Evolutionary conservation across 2,113 vertebrate species (phyloP).

Genomic region (Carassius carassius): DNA sequence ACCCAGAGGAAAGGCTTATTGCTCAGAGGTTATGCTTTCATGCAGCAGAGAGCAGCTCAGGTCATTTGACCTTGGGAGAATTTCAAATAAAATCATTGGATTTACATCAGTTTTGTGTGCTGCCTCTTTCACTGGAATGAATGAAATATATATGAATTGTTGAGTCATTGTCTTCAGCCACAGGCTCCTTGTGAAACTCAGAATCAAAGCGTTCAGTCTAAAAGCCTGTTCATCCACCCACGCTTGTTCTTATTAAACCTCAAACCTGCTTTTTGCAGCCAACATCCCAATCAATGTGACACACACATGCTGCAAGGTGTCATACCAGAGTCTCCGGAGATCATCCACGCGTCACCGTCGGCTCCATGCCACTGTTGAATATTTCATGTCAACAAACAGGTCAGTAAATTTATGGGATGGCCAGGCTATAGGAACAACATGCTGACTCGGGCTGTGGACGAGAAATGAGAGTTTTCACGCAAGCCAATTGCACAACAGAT

Average conservation of each 20-base stretch:
- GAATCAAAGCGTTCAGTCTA: not conserved
- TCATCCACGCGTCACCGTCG: not conserved
- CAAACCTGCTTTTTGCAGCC: not conserved
- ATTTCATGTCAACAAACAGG: slow-evolving; percentile 47
- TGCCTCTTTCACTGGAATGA: not conserved
- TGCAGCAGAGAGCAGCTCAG: not conserved
- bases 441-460: not conserved
- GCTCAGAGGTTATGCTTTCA: not conserved
- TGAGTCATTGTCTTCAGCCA: not conserved
- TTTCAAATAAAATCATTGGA: not conserved
- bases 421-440: not conserved
- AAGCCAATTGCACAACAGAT: not conserved
- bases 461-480: slow-evolving; percentile 9
- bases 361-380: slow-evolving; percentile 8
- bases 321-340: slow-evolving; percentile 9
- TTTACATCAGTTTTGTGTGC: not conserved
- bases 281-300: slow-evolving; percentile 22
- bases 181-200: not conserved
- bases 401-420: not conserved
- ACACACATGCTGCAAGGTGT: not conserved
- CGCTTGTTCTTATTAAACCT: not conserved
- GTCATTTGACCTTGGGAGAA: not conserved
- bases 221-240: not conserved
- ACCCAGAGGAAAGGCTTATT: not conserved
- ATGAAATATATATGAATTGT: not conserved